Evolutionary conservation across 2,888 invertebrate genomes (phyloP), one percentile per base, ranked within the genome.

Genomic region (Tipula confusa): DNA sequence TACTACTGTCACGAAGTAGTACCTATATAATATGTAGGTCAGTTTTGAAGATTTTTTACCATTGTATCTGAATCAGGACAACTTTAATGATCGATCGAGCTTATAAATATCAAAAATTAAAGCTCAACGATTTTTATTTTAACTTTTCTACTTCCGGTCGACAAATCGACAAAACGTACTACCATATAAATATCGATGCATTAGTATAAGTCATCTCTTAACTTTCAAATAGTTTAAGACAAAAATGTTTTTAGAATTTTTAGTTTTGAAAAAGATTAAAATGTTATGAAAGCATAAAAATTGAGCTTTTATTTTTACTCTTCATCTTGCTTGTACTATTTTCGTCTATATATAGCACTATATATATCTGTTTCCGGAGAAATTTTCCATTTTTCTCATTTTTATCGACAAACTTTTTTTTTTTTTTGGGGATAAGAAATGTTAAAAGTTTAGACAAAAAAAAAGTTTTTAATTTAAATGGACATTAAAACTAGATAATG

Each of bases 401-500:
- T 48, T 64, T 64, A 64, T 64, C 64, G 64, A 64, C 64, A 9
- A 64, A 64, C 64, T 64, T 43, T 64, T n/a, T n/a, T n/a, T n/a
- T n/a, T n/a, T n/a, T n/a, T n/a, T n/a, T n/a, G n/a, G 18, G 64
- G 24, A 64, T 64, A 64, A 64, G 64, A 64, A 43, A 64, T 64
- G 24, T 64, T 64, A 18, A 64, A 64, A 64, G 24, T 64, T 64
- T 64, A 64, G 64, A 24, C 64, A 24, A 64, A 64, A 38, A 9
- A 64, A 24, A 43, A 43, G 15, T 43, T 64, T 64, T 64, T 64
- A 64, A 64, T 64, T 48, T 48, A 48, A 48, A 64, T 64, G 64
- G 64, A 64, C 64, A 24, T 64, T 64, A 64, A 64, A 64, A 64
- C 64, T 64, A 64, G 64, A 64, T 24, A 64, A 64, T 64, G 64